A percentile compares a stretch with the other conserved stretches of the same genome.
Evolutionary conservation across 2,113 vertebrate species (phyloP).

Genomic region (Ceuthmochares aereus): DNA sequence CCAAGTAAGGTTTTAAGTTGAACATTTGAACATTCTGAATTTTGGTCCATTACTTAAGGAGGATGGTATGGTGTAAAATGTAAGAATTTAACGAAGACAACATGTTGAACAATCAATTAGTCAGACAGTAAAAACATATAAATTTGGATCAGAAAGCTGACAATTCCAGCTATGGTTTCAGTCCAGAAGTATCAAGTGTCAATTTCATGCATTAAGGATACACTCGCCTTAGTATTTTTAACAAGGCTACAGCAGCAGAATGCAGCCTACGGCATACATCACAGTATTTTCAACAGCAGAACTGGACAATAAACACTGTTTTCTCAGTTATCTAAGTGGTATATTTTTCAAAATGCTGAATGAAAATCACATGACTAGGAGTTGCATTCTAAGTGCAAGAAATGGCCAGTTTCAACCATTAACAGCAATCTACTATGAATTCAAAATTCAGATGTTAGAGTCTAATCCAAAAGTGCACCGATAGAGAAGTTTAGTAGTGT

Average conservation of each 20-base stretch:
- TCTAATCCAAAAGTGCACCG: neutral
- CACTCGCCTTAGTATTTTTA: neutral
- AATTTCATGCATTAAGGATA: neutral
- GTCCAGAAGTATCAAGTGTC: neutral
- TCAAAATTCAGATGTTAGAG: neutral
- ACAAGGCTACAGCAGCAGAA: neutral
- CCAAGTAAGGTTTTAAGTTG: neutral
- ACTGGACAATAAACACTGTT: neutral
- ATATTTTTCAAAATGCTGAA: neutral
- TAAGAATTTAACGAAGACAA: neutral
- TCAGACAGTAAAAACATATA: neutral
- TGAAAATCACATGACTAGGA: neutral
- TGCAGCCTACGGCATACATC: neutral
- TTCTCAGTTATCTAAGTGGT: neutral
- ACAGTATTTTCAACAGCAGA: neutral
- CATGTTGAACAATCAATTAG: neutral
- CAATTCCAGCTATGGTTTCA: neutral
- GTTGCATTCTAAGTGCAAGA: neutral
- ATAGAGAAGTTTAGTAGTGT: neutral
- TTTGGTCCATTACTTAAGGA: neutral
- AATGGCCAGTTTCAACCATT: neutral
- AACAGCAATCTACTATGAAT: neutral
- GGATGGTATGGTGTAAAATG: neutral
- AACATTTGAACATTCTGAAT: neutral
- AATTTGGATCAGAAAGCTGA: neutral